Evolutionary conservation across 2,797 vertebrate genomes (phyloP), one percentile per base, ranked within the genome.

Genomic region (Notoglanidium macrostoma): DNA sequence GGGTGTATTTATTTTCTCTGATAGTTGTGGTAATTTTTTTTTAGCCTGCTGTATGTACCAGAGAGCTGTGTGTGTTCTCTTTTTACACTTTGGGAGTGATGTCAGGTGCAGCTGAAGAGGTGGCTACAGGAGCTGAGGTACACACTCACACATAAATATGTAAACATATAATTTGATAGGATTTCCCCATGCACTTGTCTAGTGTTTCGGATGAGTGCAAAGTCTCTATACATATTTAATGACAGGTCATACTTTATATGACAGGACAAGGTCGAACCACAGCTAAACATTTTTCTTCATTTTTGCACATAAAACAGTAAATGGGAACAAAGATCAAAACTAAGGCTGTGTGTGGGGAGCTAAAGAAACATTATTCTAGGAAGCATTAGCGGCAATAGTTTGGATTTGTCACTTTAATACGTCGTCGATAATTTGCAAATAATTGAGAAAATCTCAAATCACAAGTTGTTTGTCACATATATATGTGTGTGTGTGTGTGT

Each of bases 51-150:
- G 98, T 99, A 83, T 99, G 98, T 94, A 99, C 98, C 59, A 96
- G 98, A 87, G 98, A 99, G 89, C 95, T 99, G 89, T 99, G 98
- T 0, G 98, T 99, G 91, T 99, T 99, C 94, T 99, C 98, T 90
- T 99, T 99, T 94, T 99, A 99, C 95, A 99, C 98, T 0, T 93
- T 99, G 95, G 98, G 98, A 1, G 98, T 99, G 92, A 99, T 99
- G 98, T 99, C 98, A 0, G 98, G 98, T 17, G 98, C 98, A 0
- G 98, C 98, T 0, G 98, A 99, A 92, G 98, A 99, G 92, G 98
- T 99, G 91, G 98, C 98, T 90, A 99, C 98, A 0, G 98, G 98
- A 70, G 98, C 98, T 0, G 98, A 99, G 98, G 98, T 99, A 84
- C 49, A 76, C 26, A 51, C 35, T 51, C 6, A 65, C 67, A 55